Evolutionary conservation across 2,113 vertebrate species (phyloP), one percentile per base, ranked within the genome.

Genomic region (Tragelaphus scriptus): DNA sequence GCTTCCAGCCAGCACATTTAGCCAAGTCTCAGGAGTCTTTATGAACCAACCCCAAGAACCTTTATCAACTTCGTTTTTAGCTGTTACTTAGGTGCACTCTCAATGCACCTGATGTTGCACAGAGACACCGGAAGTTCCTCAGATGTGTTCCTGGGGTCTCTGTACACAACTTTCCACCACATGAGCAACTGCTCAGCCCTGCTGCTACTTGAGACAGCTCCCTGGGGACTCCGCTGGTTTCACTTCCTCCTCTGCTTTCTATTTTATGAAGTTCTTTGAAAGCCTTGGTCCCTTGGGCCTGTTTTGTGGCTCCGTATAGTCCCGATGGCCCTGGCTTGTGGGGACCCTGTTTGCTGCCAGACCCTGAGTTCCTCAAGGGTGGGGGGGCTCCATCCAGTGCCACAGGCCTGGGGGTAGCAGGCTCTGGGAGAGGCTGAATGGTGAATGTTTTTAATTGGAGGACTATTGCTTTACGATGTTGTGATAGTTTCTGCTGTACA

Each of bases 21-120:
- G 88, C 79, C 32, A 30, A 21, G 59, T 90, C 61, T 61, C 71
- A 32, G 81, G 68, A 77, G n/a, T 75, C 79, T 86, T 94, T 81
- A 26, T 26, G 49, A 63, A 86, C 32, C 30, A 80, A 77, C 30
- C 40, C 36, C 68, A 53, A 91, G 13, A 26, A 71, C 51, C 7
- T 44, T 58, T 53, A n/a, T 30, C 44, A 81, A 16, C 40, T 59
- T 68, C 25, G 3, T 8, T 77, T 82, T 79, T 58, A 87, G 68
- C 79, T 68, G 59, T 58, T 79, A 23, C 28, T 68, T 51, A 30
- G 28, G 21, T 63, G 28, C 65, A 51, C 21, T 89, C 17, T 94
- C 53, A 65, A 14, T 32, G 65, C 26, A 82, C 15, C 28, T 59
- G 81, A 90, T 15, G 25, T 65, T 12, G 47, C 26, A 86, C n/a